Conservation (phyloP, 2,888 invertebrate species). For the Kryphioiulus occultus region DNA sequence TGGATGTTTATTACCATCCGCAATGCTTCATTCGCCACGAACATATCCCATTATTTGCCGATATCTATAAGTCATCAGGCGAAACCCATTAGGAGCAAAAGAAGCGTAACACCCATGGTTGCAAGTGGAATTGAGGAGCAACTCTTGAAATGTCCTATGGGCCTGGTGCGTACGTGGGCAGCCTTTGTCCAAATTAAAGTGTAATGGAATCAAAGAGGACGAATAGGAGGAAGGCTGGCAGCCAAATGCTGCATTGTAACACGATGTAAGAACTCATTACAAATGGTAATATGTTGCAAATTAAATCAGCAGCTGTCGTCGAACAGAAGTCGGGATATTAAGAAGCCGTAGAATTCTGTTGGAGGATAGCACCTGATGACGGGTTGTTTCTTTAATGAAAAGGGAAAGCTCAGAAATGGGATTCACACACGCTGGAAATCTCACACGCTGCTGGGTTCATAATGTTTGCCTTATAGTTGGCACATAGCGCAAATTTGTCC, state of each 20-base stretch:
- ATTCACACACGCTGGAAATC: conserved; percentile 29
- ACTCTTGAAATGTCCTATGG: conserved; percentile 25
- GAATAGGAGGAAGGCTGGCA: conserved; percentile 16
- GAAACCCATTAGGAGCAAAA: neutral
- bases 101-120: neutral
- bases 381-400: conserved; percentile 47
- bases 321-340: conserved; percentile 46
- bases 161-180: conserved; percentile 7
- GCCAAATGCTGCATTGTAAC: conserved; percentile 49
- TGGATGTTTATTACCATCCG: no score
- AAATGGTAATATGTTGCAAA: conserved; percentile 52
- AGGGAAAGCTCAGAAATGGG: conserved; percentile 37
- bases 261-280: conserved; percentile 50
- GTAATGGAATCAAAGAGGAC: conserved; percentile 43
- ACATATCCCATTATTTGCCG: neutral
- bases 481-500: conserved; percentile 20
- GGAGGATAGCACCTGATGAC: conserved; percentile 47
- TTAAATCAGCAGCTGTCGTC: conserved; percentile 52
- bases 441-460: conserved; percentile 12
- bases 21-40: no score
- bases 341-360: conserved; percentile 44
- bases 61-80: neutral
- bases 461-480: conserved; percentile 32
- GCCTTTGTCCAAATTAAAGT: conserved; percentile 44
- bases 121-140: neutral